These are phyloP conservation scores for Drosophila kohkoa DNA, from an alignment of 1,140 invertebrate genomes.

Conservation along the genomic window DNA sequence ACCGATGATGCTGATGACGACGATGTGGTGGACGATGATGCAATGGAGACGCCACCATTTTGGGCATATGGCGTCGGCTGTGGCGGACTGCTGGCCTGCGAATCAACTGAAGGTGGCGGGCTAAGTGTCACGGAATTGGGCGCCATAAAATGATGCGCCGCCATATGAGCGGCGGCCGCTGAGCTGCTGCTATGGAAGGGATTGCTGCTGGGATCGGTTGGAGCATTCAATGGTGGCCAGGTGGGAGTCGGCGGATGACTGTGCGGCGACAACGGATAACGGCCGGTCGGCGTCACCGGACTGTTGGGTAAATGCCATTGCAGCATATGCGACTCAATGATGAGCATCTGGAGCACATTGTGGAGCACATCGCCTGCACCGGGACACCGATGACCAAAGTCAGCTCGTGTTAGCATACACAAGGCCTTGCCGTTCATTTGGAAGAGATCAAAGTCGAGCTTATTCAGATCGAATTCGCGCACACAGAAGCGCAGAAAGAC, in stretches of 20 bases:
- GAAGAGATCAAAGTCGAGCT: slow-evolving; percentile 96
- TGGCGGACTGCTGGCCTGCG: slow-evolving; percentile 93
- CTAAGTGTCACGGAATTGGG: slow-evolving; percentile 94
- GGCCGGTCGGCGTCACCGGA: slow-evolving; percentile 92
- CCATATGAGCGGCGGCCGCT: slow-evolving; percentile 85
- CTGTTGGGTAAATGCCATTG: slow-evolving; percentile 92
- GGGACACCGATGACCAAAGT: slow-evolving; percentile 95
- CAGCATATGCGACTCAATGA: slow-evolving; percentile 91
- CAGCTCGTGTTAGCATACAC: slow-evolving; percentile 94
- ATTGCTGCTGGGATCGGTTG: slow-evolving; percentile 86
- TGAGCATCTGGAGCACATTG: slow-evolving; percentile 95
- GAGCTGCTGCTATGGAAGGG: slow-evolving; percentile 87
- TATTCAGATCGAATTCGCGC: slow-evolving; percentile 95
- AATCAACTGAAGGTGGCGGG: slow-evolving; percentile 94
- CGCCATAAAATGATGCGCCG: slow-evolving; percentile 88
- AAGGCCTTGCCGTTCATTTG: slow-evolving; percentile 99
- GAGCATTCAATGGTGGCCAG: slow-evolving; percentile 88
- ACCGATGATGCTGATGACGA: slow-evolving; percentile 9
- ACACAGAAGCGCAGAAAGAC: slow-evolving; percentile 96
- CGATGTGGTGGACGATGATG: slow-evolving; percentile 18
- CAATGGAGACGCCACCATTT: slow-evolving; percentile 39
- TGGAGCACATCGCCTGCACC: slow-evolving; percentile 96
- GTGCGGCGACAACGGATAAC: slow-evolving; percentile 92
- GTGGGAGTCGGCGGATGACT: slow-evolving; percentile 92
- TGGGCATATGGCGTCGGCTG: slow-evolving; percentile 81